A percentile compares a stretch with the other conserved stretches of the same genome.
These are phyloP conservation scores for Microhierax caerulescens DNA, from an alignment of 2,797 vertebrate species.

Conservation along the genomic window DNA sequence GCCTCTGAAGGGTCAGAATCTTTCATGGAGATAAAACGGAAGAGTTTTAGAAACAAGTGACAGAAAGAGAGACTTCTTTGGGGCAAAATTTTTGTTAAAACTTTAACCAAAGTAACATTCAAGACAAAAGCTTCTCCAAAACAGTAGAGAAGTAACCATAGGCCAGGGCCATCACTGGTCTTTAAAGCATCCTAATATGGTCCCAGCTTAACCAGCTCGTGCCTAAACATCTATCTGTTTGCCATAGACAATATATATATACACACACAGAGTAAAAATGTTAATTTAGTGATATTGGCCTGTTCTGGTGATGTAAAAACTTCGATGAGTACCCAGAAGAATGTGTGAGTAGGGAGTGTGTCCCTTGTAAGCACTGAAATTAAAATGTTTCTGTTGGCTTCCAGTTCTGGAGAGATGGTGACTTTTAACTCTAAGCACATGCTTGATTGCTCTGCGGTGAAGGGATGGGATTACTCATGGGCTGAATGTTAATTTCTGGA, in stretches of 20 bases:
- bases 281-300: not conserved
- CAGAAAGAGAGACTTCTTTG: not conserved
- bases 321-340: not conserved
- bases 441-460: not conserved
- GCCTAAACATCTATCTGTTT: not conserved
- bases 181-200: not conserved
- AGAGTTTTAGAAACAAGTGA: not conserved
- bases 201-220: not conserved
- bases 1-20: not conserved
- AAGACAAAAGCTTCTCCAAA: not conserved
- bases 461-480: not conserved
- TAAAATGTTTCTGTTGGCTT: slow-evolving; percentile 33
- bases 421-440: slow-evolving; percentile 20
- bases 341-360: not conserved
- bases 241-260: not conserved
- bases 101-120: not conserved
- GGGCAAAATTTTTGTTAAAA: not conserved
- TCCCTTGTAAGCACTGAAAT: not conserved
- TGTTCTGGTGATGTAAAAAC: not conserved
- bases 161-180: not conserved
- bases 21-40: slow-evolving; percentile 1
- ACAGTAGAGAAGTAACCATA: not conserved
- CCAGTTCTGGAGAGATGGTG: not conserved
- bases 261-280: not conserved
- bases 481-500: not conserved